phyloP scores from a whole-genome alignment of 2,888 invertebrate genomes.

The Apantesis nais region DNA sequence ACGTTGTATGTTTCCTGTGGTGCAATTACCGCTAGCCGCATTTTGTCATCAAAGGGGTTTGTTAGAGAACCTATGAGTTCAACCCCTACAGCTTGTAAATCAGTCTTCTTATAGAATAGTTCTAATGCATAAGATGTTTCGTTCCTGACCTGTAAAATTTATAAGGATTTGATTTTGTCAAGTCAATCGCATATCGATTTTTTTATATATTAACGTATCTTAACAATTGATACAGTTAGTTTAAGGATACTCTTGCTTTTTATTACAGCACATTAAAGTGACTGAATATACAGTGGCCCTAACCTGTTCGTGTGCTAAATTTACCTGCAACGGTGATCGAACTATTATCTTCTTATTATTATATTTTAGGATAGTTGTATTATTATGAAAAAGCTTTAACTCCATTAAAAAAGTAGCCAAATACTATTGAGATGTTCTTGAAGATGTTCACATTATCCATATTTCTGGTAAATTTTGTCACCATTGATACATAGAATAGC shows the following conservation, averaged over 20 bases:
- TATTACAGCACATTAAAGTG: background rate
- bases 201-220: too few species aligned
- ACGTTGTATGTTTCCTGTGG: constrained; percentile 91
- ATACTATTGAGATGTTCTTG: too few species aligned
- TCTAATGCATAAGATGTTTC: constrained; percentile 91
- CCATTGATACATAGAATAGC: too few species aligned
- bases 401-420: too few species aligned
- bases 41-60: constrained; percentile 91
- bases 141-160: constrained; percentile 87
- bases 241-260: background rate
- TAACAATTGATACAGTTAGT: background rate
- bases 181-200: background rate
- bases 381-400: too few species aligned
- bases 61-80: constrained; percentile 88
- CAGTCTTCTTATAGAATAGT: constrained; percentile 90
- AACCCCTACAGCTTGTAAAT: constrained; percentile 88
- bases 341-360: constrained; percentile 87
- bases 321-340: constrained; percentile 91
- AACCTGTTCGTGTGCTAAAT: constrained; percentile 14
- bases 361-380: too few species aligned
- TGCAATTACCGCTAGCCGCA: constrained; percentile 89
- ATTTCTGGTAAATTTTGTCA: too few species aligned
- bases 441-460: too few species aligned
- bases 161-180: background rate
- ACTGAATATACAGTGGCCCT: background rate